Conservation (phyloP, 2,888 invertebrate species). For the Stegophylla sp. region DNA sequence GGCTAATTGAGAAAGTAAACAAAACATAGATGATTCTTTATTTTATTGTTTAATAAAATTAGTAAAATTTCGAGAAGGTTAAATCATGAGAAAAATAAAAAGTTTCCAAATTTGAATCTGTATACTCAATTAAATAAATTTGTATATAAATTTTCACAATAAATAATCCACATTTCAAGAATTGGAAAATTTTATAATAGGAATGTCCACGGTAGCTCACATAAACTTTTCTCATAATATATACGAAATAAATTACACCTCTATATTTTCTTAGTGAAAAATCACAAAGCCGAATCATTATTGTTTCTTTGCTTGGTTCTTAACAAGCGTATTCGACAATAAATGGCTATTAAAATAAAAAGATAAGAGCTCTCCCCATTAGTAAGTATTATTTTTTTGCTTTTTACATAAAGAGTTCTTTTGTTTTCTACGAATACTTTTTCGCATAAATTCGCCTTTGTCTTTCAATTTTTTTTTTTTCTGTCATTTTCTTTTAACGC, state of each 20-base stretch:
- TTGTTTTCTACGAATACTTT: constrained; percentile 49
- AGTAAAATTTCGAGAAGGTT: too few relatives aligned
- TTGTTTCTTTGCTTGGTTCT: constrained; percentile 37
- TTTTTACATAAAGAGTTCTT: constrained; percentile 42
- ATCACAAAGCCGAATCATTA: constrained; percentile 32
- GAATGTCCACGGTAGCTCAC: background rate
- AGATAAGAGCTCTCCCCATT: constrained; percentile 35
- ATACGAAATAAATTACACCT: constrained; percentile 37
- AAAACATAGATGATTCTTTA: too few relatives aligned
- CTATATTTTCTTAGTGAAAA: constrained; percentile 26
- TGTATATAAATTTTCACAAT: background rate
- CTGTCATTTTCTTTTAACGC: constrained; percentile 35
- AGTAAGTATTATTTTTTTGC: constrained; percentile 50
- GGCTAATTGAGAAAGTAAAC: too few relatives aligned
- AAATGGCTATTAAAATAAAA: constrained; percentile 54
- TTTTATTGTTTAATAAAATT: too few relatives aligned
- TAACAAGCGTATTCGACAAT: constrained; percentile 43
- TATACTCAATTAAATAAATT: background rate
- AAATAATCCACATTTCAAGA: background rate
- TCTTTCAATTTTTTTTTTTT: constrained; percentile 45
- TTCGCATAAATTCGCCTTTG: constrained; percentile 46
- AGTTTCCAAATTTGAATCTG: too few relatives aligned
- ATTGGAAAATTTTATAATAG: constrained; percentile 8
- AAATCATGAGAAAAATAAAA: too few relatives aligned
- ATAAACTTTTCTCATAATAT: constrained; percentile 3